phyloP scores from a whole-genome alignment of 1,140 invertebrate genomes.

The Globodera ellingtonae region DNA sequence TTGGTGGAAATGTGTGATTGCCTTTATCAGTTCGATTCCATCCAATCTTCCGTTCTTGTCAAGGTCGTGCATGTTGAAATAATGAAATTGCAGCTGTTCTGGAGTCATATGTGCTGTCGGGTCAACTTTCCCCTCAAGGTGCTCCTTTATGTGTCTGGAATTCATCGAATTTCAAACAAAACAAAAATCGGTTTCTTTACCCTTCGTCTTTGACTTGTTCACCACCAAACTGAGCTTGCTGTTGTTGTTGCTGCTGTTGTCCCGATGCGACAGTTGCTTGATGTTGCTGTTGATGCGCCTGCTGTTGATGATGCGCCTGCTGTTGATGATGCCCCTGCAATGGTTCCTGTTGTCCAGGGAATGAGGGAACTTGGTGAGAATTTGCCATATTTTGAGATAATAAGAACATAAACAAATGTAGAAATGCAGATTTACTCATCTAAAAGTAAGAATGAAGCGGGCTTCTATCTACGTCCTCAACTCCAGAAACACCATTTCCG shows the following conservation, averaged over 20 bases:
- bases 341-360: constrained; percentile 38
- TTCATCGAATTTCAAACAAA: constrained; percentile 12
- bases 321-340: constrained; percentile 31
- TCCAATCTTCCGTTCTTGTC: constrained; percentile 62
- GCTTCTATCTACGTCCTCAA: too few relatives aligned
- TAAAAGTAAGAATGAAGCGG: background rate
- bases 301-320: constrained; percentile 30
- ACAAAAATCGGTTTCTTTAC: constrained; percentile 39
- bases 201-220: constrained; percentile 62
- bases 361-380: constrained; percentile 40
- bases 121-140: constrained; percentile 68
- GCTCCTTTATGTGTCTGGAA: constrained; percentile 69
- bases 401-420: background rate
- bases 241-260: constrained; percentile 24
- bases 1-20: constrained; percentile 64
- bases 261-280: constrained; percentile 33
- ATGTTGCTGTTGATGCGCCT: constrained; percentile 46
- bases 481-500: too few relatives aligned
- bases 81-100: constrained; percentile 69
- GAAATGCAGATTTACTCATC: background rate
- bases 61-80: constrained; percentile 68
- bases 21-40: constrained; percentile 41
- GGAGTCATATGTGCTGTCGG: constrained; percentile 66
- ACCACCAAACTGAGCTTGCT: constrained; percentile 57
- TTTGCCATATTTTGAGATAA: background rate